Evolutionary conservation across 2,888 invertebrate species (phyloP).

Genomic region (Lymantria monacha): DNA sequence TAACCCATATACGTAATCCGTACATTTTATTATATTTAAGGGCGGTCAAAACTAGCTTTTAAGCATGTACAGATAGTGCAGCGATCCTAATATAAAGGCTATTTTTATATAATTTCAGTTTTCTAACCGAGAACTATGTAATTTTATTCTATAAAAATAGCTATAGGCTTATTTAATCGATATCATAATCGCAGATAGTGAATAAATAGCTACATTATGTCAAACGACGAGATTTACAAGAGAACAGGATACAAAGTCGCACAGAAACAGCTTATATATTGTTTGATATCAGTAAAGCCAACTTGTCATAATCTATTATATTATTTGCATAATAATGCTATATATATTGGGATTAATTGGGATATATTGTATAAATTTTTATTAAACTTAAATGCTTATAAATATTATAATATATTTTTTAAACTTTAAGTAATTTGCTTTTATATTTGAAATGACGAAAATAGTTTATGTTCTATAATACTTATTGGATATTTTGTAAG

Average conservation of each 20-base stretch:
- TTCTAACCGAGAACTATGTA: no score
- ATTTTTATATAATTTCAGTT: no score
- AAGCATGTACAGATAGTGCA: no score
- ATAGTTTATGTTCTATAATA: background rate
- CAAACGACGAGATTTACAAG: conserved; percentile 3
- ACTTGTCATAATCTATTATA: conserved; percentile 23
- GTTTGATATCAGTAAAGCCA: conserved; percentile 15
- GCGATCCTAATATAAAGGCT: no score
- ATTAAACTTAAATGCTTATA: conserved; percentile 28
- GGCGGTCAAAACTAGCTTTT: no score
- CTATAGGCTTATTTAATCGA: no score
- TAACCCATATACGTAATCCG: no score
- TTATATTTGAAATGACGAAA: background rate
- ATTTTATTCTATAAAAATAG: no score
- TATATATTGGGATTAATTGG: conserved; percentile 32
- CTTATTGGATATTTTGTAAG: background rate
- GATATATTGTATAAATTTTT: conserved; percentile 21
- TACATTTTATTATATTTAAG: no score
- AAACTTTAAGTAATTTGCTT: background rate
- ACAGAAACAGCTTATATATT: conserved; percentile 17
- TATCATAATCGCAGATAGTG: background rate
- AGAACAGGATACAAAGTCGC: conserved; percentile 7
- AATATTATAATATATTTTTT: conserved; percentile 20
- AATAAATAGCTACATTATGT: background rate
- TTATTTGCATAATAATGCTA: conserved; percentile 30